These are phyloP conservation scores for Patella pellucida DNA, from an alignment of 2,888 invertebrate species.

Conservation along the genomic window DNA sequence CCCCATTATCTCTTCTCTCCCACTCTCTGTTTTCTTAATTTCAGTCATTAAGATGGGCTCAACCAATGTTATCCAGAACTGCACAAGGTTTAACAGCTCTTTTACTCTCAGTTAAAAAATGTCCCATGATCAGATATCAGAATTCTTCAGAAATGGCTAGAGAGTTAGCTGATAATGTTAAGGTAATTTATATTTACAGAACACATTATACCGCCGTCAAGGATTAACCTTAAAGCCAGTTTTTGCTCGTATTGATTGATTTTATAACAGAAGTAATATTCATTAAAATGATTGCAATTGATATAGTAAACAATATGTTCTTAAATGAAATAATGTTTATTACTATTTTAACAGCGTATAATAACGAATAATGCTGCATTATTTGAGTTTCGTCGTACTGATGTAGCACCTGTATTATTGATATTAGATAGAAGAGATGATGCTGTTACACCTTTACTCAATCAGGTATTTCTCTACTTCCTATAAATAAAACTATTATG, in stretches of 20 bases:
- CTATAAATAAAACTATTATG: too few relatives aligned
- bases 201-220: too few relatives aligned
- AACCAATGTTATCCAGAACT: constrained; percentile 82
- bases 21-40: constrained; percentile 15
- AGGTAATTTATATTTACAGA: constrained; percentile 69
- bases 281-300: too few relatives aligned
- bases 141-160: constrained; percentile 87
- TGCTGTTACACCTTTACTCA: constrained; percentile 94
- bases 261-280: too few relatives aligned
- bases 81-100: constrained; percentile 89
- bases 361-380: constrained; percentile 88
- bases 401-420: constrained; percentile 83
- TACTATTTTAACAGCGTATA: constrained; percentile 76
- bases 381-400: constrained; percentile 84
- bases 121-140: constrained; percentile 90
- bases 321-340: neutral
- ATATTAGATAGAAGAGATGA: constrained; percentile 95
- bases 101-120: constrained; percentile 89
- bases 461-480: constrained; percentile 76
- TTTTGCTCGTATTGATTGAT: too few relatives aligned
- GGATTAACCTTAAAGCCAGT: too few relatives aligned
- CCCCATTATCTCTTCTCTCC: too few relatives aligned
- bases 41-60: constrained; percentile 78
- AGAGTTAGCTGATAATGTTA: constrained; percentile 86
- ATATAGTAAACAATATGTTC: too few relatives aligned